Evolutionary conservation across 2,797 vertebrate species (phyloP), one percentile per base, ranked within the genome.

Genomic region (Falco cherrug): DNA sequence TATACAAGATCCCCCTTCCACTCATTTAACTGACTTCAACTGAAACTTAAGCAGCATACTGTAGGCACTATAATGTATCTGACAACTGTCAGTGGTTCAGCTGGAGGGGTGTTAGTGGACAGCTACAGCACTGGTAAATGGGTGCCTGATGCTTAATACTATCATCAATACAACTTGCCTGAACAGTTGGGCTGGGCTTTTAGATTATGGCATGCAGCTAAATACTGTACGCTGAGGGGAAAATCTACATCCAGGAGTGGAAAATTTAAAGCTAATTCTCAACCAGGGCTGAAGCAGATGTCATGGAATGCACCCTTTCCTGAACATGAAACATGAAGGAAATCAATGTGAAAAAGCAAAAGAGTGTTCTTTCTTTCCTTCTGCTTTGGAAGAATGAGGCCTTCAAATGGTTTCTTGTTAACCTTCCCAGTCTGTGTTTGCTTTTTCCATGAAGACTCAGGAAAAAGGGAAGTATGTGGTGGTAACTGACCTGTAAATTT

Each of bases 281-380:
- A 85, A 2, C 13, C 21, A 84, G 53, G 48, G 24, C 22, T 87
- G 68, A 67, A 84, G 47, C 17, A 78, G n/a, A 28, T 57, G 68
- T 33, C 47, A 64, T n/a, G 57, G 91, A 93, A 92, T 12, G 24
- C 4, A 18, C 16, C 69, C 41, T 43, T 88, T 85, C 57, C 53
- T 71, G 48, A 80, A 82, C 5, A 7, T 0, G 2, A 87, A 89
- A 77, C 25, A 21, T 33, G 45, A 91, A 85, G 65, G 33, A 88
- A 95, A 80, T 71, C 28, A 64, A 20, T 4, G 25, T 39, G 41
- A 77, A 68, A 83, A 67, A 45, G 37, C 28, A 80, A 75, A 89
- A 82, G 86, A 64, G 17, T 35, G 28, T 67, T 91, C 29, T 13
- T 61, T 90, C 57, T 90, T 93, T 50, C 29, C 61, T 93, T 91